phyloP scores from a whole-genome alignment of 1,140 invertebrate species.

The Probaryconus sp. region DNA sequence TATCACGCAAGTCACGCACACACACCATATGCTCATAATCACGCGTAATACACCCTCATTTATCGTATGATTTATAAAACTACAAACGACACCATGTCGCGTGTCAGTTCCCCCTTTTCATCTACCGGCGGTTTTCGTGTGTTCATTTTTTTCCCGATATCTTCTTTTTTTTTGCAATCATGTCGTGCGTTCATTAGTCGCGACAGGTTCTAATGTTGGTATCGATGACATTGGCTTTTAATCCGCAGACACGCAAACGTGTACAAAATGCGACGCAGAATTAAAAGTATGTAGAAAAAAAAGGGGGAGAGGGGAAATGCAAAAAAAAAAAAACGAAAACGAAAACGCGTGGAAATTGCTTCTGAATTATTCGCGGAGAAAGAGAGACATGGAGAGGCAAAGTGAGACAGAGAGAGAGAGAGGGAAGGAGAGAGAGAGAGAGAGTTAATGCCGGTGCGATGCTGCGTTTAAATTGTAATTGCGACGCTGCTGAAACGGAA shows the following conservation, averaged over 20 bases:
- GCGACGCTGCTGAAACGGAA: slow-evolving; percentile 41
- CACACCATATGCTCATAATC: slow-evolving; percentile 56
- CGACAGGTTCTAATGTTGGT: slow-evolving; percentile 40
- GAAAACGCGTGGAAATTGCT: slow-evolving; percentile 47
- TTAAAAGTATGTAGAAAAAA: slow-evolving; percentile 31
- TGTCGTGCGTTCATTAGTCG: slow-evolving; percentile 38
- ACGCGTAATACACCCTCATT: slow-evolving; percentile 58
- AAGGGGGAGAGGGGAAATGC: too few species aligned
- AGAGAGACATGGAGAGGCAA: background rate
- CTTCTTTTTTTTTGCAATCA: slow-evolving; percentile 41
- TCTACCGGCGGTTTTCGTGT: slow-evolving; percentile 28
- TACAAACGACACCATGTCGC: slow-evolving; percentile 58
- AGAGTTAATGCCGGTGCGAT: slow-evolving; percentile 46
- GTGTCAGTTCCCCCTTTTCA: slow-evolving; percentile 49
- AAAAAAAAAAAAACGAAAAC: slow-evolving; percentile 46
- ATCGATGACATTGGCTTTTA: slow-evolving; percentile 53
- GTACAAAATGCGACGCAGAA: slow-evolving; percentile 28
- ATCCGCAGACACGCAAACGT: slow-evolving; percentile 42
- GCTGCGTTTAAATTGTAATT: slow-evolving; percentile 60
- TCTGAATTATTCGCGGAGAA: slow-evolving; percentile 51
- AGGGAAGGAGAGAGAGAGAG: slow-evolving; percentile 5
- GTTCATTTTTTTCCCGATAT: slow-evolving; percentile 27
- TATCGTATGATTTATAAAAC: slow-evolving; percentile 63
- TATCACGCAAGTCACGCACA: slow-evolving; percentile 58
- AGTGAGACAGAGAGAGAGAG: background rate